Conservation (phyloP, 2,113 vertebrate genomes). For the Leptobrachium leishanense region DNA sequence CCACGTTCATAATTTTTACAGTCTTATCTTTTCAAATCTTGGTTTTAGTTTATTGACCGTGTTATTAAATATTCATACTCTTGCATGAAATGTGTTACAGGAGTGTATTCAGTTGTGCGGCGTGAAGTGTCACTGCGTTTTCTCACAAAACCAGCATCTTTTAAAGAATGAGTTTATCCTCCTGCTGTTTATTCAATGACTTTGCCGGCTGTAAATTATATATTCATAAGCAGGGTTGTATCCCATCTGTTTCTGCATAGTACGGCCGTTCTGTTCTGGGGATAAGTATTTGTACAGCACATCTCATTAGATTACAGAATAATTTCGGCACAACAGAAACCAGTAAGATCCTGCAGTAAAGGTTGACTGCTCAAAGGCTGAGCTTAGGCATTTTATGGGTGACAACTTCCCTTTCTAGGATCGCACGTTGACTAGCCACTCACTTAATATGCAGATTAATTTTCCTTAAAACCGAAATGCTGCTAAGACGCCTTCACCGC, state of each 20-base stretch:
- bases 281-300: slow-evolving; percentile 46
- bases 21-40: too few species aligned
- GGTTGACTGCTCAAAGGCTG: slow-evolving; percentile 46
- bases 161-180: slow-evolving; percentile 11
- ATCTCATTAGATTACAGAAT: slow-evolving; percentile 48
- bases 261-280: slow-evolving; percentile 43
- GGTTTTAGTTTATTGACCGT: too few species aligned
- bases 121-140: slow-evolving; percentile 5
- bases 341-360: slow-evolving; percentile 44
- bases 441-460: slow-evolving; percentile 49
- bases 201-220: slow-evolving; percentile 41
- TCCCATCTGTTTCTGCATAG: slow-evolving; percentile 45
- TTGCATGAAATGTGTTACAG: slow-evolving; percentile 12
- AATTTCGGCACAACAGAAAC: slow-evolving; percentile 46
- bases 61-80: not conserved
- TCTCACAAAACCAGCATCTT: slow-evolving; percentile 24
- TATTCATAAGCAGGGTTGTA: slow-evolving; percentile 46
- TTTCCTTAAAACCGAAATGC: slow-evolving; percentile 48
- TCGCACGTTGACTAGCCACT: slow-evolving; percentile 39
- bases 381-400: slow-evolving; percentile 15
- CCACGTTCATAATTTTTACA: too few species aligned
- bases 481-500: slow-evolving; percentile 21
- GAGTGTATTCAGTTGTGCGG: not conserved
- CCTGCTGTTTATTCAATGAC: slow-evolving; percentile 43
- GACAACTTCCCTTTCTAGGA: slow-evolving; percentile 36